Evolutionary conservation across 2,797 vertebrate species (phyloP).

Genomic region (Crocodylus rhombifer): DNA sequence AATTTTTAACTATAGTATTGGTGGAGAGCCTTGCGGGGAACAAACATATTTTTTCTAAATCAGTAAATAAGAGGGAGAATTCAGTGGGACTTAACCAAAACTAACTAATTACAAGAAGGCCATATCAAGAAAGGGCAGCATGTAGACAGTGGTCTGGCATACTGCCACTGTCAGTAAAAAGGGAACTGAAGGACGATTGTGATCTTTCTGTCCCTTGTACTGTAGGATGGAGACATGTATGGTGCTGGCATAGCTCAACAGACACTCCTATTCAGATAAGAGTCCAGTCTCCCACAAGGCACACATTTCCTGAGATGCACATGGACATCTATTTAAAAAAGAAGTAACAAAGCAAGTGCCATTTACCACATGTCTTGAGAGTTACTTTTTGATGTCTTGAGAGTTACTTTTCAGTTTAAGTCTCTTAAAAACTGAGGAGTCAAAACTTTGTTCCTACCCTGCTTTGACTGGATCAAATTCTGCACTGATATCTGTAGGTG

Average conservation of each 20-base stretch:
- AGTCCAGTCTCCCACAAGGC: not conserved
- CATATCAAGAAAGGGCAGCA: not conserved
- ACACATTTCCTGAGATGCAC: too few species aligned
- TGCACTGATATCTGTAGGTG: too few species aligned
- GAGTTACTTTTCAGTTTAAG: not conserved
- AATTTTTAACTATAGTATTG: not conserved
- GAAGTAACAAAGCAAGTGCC: not conserved
- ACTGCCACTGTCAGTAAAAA: not conserved
- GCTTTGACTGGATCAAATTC: not conserved
- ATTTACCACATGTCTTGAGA: not conserved
- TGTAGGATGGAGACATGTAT: not conserved
- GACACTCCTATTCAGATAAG: not conserved
- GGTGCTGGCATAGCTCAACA: not conserved
- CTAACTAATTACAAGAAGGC: not conserved
- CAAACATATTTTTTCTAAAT: not conserved
- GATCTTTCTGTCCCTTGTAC: not conserved
- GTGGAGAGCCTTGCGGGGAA: not conserved
- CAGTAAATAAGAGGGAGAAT: not conserved
- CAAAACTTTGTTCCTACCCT: not conserved
- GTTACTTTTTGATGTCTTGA: not conserved
- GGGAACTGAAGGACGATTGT: rapidly evolving
- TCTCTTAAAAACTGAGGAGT: not conserved
- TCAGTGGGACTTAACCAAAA: not conserved
- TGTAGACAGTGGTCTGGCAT: not conserved
- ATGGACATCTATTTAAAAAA: not conserved